A percentile compares a stretch with the other conserved stretches of the same genome.
These are phyloP conservation scores for Eristalinus sepulchralis DNA, from an alignment of 2,888 invertebrate species.

Conservation along the genomic window DNA sequence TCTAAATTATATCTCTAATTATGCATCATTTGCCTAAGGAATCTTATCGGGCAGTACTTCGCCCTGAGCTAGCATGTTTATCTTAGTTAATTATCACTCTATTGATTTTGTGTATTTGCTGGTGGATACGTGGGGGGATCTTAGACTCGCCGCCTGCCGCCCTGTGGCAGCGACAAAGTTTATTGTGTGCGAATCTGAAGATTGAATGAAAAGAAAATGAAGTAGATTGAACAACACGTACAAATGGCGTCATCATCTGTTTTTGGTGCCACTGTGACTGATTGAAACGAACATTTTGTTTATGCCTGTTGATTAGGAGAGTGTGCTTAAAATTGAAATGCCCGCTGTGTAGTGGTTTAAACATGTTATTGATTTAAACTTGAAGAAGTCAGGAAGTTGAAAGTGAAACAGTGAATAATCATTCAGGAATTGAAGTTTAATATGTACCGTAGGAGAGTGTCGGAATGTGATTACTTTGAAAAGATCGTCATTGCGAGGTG, in stretches of 20 bases:
- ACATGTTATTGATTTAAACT: background rate
- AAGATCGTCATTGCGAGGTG: background rate
- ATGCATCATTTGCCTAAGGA: background rate
- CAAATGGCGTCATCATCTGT: slow-evolving; percentile 51
- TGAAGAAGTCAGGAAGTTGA: background rate
- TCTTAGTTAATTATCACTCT: slow-evolving; percentile 8
- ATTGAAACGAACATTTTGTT: slow-evolving; percentile 41
- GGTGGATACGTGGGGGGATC: background rate
- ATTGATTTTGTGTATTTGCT: background rate
- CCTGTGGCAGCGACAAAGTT: background rate
- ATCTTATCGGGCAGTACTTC: slow-evolving; percentile 22
- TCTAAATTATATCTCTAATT: background rate
- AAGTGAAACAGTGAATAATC: background rate
- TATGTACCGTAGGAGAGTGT: background rate
- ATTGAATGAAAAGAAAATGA: background rate
- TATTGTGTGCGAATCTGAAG: background rate
- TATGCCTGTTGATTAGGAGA: background rate
- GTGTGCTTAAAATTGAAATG: background rate
- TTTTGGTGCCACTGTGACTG: slow-evolving; percentile 57
- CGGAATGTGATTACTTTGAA: background rate
- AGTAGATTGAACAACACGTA: slow-evolving; percentile 7
- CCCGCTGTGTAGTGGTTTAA: background rate
- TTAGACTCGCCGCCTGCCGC: background rate
- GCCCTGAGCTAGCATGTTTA: background rate
- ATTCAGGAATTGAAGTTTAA: background rate